These are phyloP conservation scores for Tarsius wallacei DNA, from an alignment of 2,797 vertebrate species.

Conservation along the genomic window DNA sequence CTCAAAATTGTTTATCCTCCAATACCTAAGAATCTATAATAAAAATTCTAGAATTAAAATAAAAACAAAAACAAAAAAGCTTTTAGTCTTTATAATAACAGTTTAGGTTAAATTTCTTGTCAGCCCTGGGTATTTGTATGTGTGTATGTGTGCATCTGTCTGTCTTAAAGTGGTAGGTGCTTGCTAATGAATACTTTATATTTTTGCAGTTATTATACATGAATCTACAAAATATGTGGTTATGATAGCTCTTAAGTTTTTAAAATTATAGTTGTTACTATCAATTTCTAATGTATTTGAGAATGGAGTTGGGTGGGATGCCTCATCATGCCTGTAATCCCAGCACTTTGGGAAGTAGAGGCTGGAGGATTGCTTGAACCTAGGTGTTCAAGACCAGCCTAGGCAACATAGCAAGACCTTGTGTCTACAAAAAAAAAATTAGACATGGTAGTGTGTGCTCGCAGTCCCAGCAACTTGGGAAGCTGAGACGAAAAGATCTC, in stretches of 20 bases:
- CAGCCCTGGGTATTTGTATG: neutral
- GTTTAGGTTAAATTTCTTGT: constrained; percentile 10
- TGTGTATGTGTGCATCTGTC: neutral
- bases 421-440: too few relatives aligned
- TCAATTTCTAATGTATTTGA: constrained; percentile 23
- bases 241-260: neutral
- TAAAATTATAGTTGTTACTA: neutral
- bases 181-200: neutral
- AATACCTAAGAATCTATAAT: neutral
- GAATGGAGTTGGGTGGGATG: neutral
- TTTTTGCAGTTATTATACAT: constrained; percentile 35
- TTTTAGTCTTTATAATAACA: neutral
- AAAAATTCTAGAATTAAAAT: constrained; percentile 50
- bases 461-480: too few relatives aligned
- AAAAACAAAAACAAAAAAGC: neutral
- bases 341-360: too few relatives aligned
- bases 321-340: too few relatives aligned
- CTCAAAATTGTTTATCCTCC: neutral
- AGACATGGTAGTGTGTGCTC: too few relatives aligned
- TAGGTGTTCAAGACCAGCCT: too few relatives aligned
- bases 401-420: too few relatives aligned
- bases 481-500: too few relatives aligned
- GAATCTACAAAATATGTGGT: neutral
- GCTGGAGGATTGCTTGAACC: too few relatives aligned
- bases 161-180: neutral